A percentile compares a stretch with the other conserved stretches of the same genome.
Evolutionary conservation across 2,113 vertebrate species (phyloP).

Genomic region (Trachemys scripta): DNA sequence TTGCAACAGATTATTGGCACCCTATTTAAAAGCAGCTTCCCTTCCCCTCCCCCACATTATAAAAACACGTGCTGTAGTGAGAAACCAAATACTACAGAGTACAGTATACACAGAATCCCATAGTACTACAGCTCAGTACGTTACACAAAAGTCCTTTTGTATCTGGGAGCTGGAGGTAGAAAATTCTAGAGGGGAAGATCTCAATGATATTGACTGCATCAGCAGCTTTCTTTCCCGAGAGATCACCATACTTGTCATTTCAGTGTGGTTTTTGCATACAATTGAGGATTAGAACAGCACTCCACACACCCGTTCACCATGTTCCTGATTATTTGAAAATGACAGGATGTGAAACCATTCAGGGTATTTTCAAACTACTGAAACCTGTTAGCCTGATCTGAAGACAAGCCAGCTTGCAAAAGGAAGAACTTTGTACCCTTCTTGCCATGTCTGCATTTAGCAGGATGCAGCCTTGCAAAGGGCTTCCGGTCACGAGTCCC

Average conservation of each 20-base stretch:
- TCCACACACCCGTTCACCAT: not conserved
- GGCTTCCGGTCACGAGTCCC: not conserved
- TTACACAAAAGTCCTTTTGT: constrained; percentile 57
- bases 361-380: not conserved
- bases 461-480: fast-evolving
- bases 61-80: constrained; percentile 65
- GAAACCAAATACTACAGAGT: constrained; percentile 71
- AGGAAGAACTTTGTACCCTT: fast-evolving
- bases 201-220: not conserved
- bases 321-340: not conserved
- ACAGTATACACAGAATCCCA: constrained; percentile 35
- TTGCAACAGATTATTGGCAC: constrained; percentile 75
- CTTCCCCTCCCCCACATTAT: constrained; percentile 71
- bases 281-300: not conserved
- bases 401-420: fast-evolving
- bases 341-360: not conserved
- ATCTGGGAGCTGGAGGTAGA: constrained; percentile 48
- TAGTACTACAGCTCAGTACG: not conserved
- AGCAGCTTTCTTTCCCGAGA: not conserved
- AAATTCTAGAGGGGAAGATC: constrained; percentile 47
- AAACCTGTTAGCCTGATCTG: not conserved
- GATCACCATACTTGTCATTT: not conserved
- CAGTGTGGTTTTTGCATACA: not conserved
- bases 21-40: constrained; percentile 60
- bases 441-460: fast-evolving